phyloP scores from a whole-genome alignment of 2,888 invertebrate genomes.

The Lydus trimaculatus region DNA sequence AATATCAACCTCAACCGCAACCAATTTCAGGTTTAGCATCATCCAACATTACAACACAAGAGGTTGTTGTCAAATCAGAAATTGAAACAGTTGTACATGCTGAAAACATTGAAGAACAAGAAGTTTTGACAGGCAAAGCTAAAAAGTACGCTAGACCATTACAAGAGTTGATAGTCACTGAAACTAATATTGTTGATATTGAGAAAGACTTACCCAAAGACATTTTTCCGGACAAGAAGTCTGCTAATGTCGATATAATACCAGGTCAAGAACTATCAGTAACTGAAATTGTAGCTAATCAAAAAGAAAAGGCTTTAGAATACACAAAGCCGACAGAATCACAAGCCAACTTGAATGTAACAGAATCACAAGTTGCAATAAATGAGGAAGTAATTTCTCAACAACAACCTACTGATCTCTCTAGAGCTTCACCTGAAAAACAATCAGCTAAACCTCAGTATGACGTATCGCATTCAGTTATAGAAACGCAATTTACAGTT shows the following conservation, averaged over 20 bases:
- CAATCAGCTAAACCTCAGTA: conserved; percentile 60
- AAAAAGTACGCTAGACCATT: conserved; percentile 61
- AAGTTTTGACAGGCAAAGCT: conserved; percentile 60
- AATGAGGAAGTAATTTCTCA: conserved; percentile 62
- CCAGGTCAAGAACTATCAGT: conserved; percentile 69
- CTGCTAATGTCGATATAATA: conserved; percentile 64
- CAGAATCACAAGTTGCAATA: conserved; percentile 63
- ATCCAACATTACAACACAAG: conserved; percentile 59
- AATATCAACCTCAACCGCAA: conserved; percentile 54
- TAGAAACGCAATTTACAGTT: conserved; percentile 59
- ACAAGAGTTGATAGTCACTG: conserved; percentile 64
- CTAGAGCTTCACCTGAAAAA: conserved; percentile 57
- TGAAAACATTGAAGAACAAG: conserved; percentile 58
- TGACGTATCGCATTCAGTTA: conserved; percentile 60
- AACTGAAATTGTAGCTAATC: conserved; percentile 64
- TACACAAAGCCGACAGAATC: conserved; percentile 57
- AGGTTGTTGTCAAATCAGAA: conserved; percentile 62
- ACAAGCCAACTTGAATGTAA: conserved; percentile 65
- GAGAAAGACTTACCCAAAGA: conserved; percentile 61
- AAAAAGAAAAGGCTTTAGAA: conserved; percentile 63
- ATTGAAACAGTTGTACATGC: conserved; percentile 60
- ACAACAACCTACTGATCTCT: conserved; percentile 60
- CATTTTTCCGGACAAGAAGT: conserved; percentile 65
- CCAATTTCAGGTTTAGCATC: conserved; percentile 58
- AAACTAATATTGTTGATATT: conserved; percentile 66